Evolutionary conservation across 1,140 invertebrate species (phyloP).

Genomic region (Rhizoglyphus robini): DNA sequence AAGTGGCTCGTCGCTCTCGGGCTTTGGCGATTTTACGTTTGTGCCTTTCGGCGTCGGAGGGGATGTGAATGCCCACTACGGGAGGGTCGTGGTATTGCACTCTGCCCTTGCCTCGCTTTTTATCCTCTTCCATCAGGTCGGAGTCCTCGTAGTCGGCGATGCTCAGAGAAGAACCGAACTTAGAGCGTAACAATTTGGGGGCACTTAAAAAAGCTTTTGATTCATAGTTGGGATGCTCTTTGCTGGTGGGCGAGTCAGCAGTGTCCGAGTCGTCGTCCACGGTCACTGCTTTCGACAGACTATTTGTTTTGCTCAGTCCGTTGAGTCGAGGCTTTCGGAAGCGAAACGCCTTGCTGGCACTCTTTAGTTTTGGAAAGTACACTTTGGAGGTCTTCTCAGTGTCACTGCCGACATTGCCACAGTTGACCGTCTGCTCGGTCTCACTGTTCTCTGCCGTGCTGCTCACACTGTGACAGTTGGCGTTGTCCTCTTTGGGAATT

Average conservation of each 20-base stretch:
- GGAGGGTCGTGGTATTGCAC: conserved; percentile 31
- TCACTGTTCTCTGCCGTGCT: background rate
- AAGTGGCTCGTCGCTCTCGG: conserved; percentile 88
- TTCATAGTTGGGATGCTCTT: background rate
- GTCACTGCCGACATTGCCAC: background rate
- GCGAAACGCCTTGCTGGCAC: background rate
- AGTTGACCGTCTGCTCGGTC: background rate
- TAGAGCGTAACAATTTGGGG: conserved; percentile 24
- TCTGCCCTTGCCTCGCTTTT: background rate
- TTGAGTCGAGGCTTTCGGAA: background rate
- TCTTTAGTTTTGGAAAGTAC: conserved; percentile 11
- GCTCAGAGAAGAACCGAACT: conserved; percentile 25
- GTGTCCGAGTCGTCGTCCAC: conserved; percentile 23
- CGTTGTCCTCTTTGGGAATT: background rate
- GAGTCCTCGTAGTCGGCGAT: conserved; percentile 25
- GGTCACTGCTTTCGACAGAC: conserved; percentile 9
- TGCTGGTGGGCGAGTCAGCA: conserved; percentile 19
- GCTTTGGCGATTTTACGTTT: conserved; percentile 84
- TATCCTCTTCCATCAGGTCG: conserved; percentile 21
- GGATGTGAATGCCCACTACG: conserved; percentile 46
- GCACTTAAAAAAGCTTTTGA: conserved; percentile 21
- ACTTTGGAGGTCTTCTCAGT: background rate
- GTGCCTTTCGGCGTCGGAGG: conserved; percentile 68
- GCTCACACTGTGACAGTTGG: background rate
- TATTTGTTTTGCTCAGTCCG: background rate